Evolutionary conservation across 2,888 invertebrate species (phyloP).

Genomic region (Oligia latruncula): DNA sequence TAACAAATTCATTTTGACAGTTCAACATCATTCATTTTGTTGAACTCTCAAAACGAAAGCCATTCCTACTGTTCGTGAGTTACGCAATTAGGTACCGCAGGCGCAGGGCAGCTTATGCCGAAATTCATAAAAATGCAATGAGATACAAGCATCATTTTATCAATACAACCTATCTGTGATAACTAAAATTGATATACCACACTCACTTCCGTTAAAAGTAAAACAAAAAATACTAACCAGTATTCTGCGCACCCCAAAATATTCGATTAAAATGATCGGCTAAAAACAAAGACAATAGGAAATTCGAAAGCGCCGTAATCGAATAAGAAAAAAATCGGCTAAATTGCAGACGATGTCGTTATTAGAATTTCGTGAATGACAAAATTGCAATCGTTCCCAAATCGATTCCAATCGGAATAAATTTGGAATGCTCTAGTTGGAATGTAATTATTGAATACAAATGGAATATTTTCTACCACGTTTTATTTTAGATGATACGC

Average conservation of each 20-base stretch:
- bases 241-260: background rate
- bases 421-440: constrained; percentile 44
- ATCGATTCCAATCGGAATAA: constrained; percentile 48
- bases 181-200: background rate
- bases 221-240: background rate
- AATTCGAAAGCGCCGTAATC: constrained; percentile 16
- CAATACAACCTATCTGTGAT: no score
- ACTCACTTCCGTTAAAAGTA: background rate
- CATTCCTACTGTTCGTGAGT: no score
- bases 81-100: no score
- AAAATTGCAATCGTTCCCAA: constrained; percentile 46
- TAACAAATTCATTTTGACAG: no score
- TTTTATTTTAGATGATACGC: constrained; percentile 6
- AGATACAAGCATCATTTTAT: no score
- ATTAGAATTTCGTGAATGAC: constrained; percentile 63
- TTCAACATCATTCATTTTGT: no score
- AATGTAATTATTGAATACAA: constrained; percentile 46
- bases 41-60: no score
- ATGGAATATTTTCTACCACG: constrained; percentile 21
- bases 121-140: no score
- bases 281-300: constrained; percentile 38
- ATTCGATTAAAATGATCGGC: constrained; percentile 24
- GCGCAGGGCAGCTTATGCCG: no score
- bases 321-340: constrained; percentile 32
- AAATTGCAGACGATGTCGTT: constrained; percentile 42